phyloP scores from a whole-genome alignment of 2,888 invertebrate genomes.

The Muschampia plurimacula region DNA sequence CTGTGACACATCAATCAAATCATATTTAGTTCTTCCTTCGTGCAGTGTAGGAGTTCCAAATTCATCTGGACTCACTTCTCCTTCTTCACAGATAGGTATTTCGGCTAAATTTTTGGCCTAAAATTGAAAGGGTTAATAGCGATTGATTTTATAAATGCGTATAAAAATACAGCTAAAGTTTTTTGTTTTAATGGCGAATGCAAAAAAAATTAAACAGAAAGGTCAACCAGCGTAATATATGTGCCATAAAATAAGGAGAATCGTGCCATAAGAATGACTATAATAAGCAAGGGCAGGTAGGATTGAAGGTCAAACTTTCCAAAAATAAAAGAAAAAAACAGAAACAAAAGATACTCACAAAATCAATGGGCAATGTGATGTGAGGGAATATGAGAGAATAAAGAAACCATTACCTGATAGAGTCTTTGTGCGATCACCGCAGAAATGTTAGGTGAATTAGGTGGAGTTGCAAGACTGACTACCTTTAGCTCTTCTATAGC shows the following conservation, averaged over 20 bases:
- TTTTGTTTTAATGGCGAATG: slow-evolving; percentile 41
- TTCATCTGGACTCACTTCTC: slow-evolving; percentile 86
- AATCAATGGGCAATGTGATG: slow-evolving; percentile 73
- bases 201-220: slow-evolving; percentile 43
- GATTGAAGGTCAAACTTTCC: slow-evolving; percentile 36
- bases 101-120: slow-evolving; percentile 86
- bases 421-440: slow-evolving; percentile 85
- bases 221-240: slow-evolving; percentile 39
- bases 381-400: slow-evolving; percentile 56
- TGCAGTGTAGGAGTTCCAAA: slow-evolving; percentile 82
- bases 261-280: slow-evolving; percentile 15
- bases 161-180: slow-evolving; percentile 27
- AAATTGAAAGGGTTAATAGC: slow-evolving; percentile 47
- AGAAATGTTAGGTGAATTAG: slow-evolving; percentile 91
- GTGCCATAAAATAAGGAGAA: slow-evolving; percentile 38
- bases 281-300: slow-evolving; percentile 1
- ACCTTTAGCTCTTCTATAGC: slow-evolving; percentile 82
- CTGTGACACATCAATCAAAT: slow-evolving; percentile 85
- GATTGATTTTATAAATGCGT: slow-evolving; percentile 36
- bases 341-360: slow-evolving; percentile 80
- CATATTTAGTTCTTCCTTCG: slow-evolving; percentile 73
- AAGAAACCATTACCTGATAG: slow-evolving; percentile 81
- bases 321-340: slow-evolving; percentile 55
- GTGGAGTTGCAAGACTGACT: slow-evolving; percentile 86
- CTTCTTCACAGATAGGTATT: slow-evolving; percentile 88